Conservation (phyloP, 2,888 invertebrate species). For the Ptycholaimellus sp. region DNA sequence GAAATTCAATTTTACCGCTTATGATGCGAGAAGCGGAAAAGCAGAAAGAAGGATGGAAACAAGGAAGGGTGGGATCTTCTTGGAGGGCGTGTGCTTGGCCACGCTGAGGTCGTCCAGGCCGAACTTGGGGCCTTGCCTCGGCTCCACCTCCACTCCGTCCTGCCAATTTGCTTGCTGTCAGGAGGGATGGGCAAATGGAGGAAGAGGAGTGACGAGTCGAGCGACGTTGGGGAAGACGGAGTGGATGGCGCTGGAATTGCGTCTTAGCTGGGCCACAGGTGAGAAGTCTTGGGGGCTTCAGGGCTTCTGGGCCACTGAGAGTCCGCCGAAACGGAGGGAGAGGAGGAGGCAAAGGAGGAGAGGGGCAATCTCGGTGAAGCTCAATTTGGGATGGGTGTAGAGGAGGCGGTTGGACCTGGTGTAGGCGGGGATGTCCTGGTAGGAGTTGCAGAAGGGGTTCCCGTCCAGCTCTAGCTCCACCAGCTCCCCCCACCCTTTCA, state of each 20-base stretch:
- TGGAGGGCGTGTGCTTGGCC: neutral
- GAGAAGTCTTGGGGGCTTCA: constrained; percentile 10
- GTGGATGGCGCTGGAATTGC: constrained; percentile 5
- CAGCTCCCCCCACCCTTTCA: constrained; percentile 14
- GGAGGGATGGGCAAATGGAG: neutral
- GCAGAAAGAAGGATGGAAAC: neutral
- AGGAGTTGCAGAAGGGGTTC: constrained; percentile 14
- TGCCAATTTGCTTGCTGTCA: constrained; percentile 5
- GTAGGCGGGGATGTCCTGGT: constrained; percentile 9
- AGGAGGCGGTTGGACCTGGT: constrained; percentile 6
- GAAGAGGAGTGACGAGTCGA: constrained; percentile 1
- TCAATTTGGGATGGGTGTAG: neutral
- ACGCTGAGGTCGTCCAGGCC: constrained; percentile 4
- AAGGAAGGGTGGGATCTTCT: too few species aligned
- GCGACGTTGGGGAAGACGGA: constrained; percentile 4
- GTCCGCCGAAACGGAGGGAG: neutral
- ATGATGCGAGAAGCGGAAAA: constrained; percentile 1
- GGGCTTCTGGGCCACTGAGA: constrained; percentile 4
- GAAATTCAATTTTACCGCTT: constrained; percentile 2
- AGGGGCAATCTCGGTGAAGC: neutral
- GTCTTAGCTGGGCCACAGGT: neutral
- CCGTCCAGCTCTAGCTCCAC: constrained; percentile 18
- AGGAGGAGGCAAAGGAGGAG: neutral
- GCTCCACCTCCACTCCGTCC: constrained; percentile 9
- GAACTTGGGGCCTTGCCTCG: constrained; percentile 6